Evolutionary conservation across 2,797 vertebrate species (phyloP), one percentile per base, ranked within the genome.

Genomic region (Xiphophorus birchmanni): DNA sequence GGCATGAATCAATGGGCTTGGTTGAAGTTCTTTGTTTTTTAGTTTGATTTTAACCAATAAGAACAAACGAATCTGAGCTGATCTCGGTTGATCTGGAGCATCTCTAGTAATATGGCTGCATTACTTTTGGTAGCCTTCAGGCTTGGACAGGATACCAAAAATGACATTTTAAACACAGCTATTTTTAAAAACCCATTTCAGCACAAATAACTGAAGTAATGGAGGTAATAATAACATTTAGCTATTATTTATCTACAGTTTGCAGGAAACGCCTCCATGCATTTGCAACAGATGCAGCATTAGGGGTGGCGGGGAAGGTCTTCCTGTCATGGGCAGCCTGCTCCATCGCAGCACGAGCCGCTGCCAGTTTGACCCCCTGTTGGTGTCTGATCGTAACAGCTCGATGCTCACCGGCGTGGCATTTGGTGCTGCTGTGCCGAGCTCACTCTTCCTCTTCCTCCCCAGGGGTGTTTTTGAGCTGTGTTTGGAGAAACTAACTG

Each of bases 301-400:
- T 7, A 15, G 29, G 29, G 13, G 58, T 8, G 2, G n/a, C 7
- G 35, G 35, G 3, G 58, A 32, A 32, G 58, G 65, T 65, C 87
- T 91, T 90, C 85, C 87, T 83, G 80, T 56, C 81, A 56, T 80
- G 81, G 74, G 86, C 85, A 76, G 85, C 86, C 40, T 73, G 83
- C 77, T 82, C 88, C 86, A 80, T 87, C 84, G 85, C 1, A 78
- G 82, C 82, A 76, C 58, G 69, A 71, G 13, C 78, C 77, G 81
- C 89, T 65, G 75, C 76, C 82, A 37, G 52, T 60, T 9, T 42
- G 76, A 86, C 78, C 81, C 17, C 47, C 81, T 4, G 84, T 69
- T 76, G 77, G 69, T 26, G 5, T 75, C 74, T 44, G 80, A 65
- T 73, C 29, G 80, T 1, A 5, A 63, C 77, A 52, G 75, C n/a